Conservation (phyloP, 2,888 invertebrate species). For the Pollenia angustigena region DNA sequence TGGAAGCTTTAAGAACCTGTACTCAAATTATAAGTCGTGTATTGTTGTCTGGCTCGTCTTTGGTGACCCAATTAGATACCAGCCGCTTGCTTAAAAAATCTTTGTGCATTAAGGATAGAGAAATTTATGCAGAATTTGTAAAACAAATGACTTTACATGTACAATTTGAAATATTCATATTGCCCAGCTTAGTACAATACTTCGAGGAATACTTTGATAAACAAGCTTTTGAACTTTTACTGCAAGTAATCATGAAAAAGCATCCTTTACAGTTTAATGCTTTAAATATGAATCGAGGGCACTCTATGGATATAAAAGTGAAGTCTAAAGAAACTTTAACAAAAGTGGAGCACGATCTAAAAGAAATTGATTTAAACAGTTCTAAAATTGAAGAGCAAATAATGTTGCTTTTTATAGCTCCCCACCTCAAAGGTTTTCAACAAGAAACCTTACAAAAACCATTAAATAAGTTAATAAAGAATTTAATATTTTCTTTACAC, state of each 20-base stretch:
- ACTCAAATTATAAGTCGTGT: constrained; percentile 85
- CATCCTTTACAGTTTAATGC: constrained; percentile 87
- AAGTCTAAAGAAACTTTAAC: constrained; percentile 77
- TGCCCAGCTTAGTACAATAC: constrained; percentile 88
- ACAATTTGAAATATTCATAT: constrained; percentile 89
- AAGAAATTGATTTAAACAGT: constrained; percentile 73
- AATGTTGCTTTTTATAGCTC: constrained; percentile 78
- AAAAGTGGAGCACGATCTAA: constrained; percentile 79
- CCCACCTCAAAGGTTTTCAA: constrained; percentile 79
- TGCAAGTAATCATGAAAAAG: constrained; percentile 88
- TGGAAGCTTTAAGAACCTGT: constrained; percentile 68
- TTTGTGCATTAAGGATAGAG: constrained; percentile 86
- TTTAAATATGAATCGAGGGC: constrained; percentile 87
- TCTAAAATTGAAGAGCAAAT: constrained; percentile 83
- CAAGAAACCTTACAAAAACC: constrained; percentile 71
- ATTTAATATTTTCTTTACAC: constrained; percentile 46
- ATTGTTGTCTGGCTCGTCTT: constrained; percentile 87
- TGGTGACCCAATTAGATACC: constrained; percentile 90
- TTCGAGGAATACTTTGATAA: constrained; percentile 86
- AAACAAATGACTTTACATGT: constrained; percentile 88
- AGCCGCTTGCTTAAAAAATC: constrained; percentile 88
- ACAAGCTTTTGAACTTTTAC: constrained; percentile 86
- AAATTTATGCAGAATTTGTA: constrained; percentile 87
- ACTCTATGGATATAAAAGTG: constrained; percentile 88
- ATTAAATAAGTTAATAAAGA: constrained; percentile 56